Conservation (phyloP, 2,888 invertebrate species). For the Tubulanus polymorphus region DNA sequence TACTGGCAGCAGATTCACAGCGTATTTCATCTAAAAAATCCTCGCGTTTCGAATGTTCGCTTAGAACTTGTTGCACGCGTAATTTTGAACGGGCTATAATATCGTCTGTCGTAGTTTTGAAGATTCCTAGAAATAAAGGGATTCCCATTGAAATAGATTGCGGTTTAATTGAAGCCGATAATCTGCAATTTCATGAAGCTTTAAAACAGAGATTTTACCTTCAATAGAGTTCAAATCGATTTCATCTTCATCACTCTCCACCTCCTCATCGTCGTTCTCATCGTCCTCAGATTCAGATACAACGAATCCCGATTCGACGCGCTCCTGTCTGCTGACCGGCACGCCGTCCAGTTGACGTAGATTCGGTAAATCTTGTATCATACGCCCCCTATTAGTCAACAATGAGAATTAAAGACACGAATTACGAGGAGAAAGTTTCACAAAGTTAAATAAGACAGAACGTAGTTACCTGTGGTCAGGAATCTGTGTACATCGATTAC, state of each 20-base stretch:
- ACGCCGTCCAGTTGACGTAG: slow-evolving; percentile 33
- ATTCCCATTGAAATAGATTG: no score
- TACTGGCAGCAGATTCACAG: no score
- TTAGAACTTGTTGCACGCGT: no score
- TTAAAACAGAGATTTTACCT: no score
- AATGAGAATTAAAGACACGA: neutral
- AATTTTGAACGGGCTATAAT: no score
- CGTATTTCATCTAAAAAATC: no score
- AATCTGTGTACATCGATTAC: slow-evolving; percentile 34
- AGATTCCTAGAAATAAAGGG: no score
- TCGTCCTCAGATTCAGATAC: slow-evolving; percentile 24
- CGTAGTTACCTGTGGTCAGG: slow-evolving; percentile 33
- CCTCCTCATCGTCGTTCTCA: slow-evolving; percentile 14
- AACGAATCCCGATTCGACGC: slow-evolving; percentile 24
- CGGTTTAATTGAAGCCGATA: no score
- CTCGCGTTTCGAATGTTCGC: no score
- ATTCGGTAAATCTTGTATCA: slow-evolving; percentile 30
- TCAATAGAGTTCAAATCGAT: no score
- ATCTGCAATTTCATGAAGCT: no score
- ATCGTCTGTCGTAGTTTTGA: no score
- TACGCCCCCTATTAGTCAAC: slow-evolving; percentile 21
- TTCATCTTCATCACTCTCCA: slow-evolving; percentile 17
- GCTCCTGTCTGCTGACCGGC: slow-evolving; percentile 29
- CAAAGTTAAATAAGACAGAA: neutral
- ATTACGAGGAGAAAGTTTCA: neutral